Percentiles rank a stretch among this genome's conserved stretches.
phyloP scores from a whole-genome alignment of 1,140 invertebrate genomes.

The Spodoptera litura region DNA sequence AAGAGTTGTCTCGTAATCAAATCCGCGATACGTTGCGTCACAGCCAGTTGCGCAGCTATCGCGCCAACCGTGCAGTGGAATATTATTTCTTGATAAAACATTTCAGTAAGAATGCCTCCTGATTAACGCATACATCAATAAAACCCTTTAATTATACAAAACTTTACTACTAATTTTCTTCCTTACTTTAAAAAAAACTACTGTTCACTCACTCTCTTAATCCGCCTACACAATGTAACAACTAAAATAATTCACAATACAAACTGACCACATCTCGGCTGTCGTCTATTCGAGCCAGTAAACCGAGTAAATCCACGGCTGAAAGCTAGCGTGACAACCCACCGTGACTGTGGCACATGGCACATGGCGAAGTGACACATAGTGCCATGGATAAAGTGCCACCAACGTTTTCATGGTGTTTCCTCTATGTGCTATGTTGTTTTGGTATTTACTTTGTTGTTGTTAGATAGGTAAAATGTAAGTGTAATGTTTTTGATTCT shows the following conservation, averaged over 20 bases:
- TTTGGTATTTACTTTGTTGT: no score
- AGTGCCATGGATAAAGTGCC: neutral
- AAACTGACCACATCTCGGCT: neutral
- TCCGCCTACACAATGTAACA: neutral
- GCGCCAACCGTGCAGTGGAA: no score
- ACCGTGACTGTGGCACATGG: neutral
- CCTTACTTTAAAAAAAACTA: neutral
- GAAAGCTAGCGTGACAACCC: conserved; percentile 21
- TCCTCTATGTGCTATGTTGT: no score
- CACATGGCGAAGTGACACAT: neutral
- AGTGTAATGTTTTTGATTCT: no score
- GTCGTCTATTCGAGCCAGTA: neutral
- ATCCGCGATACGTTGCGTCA: no score
- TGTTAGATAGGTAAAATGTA: no score
- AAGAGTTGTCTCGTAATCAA: no score
- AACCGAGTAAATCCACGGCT: conserved; percentile 25
- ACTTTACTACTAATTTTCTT: neutral
- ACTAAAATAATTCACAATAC: conserved; percentile 10
- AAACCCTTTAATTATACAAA: neutral
- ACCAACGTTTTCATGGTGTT: neutral
- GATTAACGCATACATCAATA: no score
- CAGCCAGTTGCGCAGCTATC: no score
- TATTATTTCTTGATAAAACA: no score
- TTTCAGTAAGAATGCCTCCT: no score
- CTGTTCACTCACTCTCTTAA: neutral